Base-by-base conservation (phyloP, 1,140 invertebrate genomes). In the Bilobella aurantiaca region DNA sequence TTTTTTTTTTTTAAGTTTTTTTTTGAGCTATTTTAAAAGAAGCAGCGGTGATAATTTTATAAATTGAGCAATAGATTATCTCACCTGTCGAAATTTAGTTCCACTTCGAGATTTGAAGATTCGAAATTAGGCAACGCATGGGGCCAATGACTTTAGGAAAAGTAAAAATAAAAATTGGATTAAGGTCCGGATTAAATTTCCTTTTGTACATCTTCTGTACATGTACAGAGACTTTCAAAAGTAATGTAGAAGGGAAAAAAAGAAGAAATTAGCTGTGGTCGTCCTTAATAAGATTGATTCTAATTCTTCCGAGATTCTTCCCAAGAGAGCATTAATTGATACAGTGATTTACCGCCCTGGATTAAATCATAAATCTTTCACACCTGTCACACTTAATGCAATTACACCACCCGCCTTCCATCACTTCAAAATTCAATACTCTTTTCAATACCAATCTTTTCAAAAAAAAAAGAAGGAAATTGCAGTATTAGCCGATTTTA, bases 301-400 rank as follows among this genome's bases (percentile, higher is more conserved):
- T 42, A 8, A 42, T 42, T 42, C 34, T 42, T 8, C 34, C 8
- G 34, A 12, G 18, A 18, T 42, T 42, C 8, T n/a, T n/a, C n/a
- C n/a, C n/a, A 42, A 42, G n/a, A n/a, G 37, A 42, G 37, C n/a
- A 42, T 42, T 53, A 53, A 53, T 53, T 53, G 49, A 53, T 53
- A 3, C 14, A 23, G 5, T 53, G 49, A 53, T 53, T 53, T 53
- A 53, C 23, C 49, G 12, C 25, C 14, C 3, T 53, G 49, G 49
- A 53, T 53, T 53, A 53, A 53, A 23, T 53, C 8, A 53, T 53
- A 53, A 53, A 53, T 53, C 49, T 14, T 5, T 14, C 49, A 53
- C 49, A 53, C 49, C 49, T 53, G 49, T 53, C 49, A 53, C 14
- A 53, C 5, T 53, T 53, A 53, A 53, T 53, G 49, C 49, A 53